Percentiles rank a stretch among this genome's conserved stretches.
phyloP scores from a whole-genome alignment of 2,113 vertebrate genomes.

The Larimichthys polyactis region DNA sequence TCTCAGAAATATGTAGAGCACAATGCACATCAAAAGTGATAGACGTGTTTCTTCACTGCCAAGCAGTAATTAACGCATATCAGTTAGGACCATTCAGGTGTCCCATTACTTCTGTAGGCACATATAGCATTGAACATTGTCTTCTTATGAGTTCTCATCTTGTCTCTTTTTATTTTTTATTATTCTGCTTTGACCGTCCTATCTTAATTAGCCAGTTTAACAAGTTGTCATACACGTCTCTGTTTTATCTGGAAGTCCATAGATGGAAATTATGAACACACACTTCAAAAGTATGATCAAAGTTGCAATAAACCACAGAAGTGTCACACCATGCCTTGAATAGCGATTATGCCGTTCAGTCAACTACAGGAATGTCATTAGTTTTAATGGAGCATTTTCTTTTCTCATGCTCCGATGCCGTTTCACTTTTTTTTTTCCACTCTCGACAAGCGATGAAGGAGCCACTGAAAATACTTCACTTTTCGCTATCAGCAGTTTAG shows the following conservation, averaged over 20 bases:
- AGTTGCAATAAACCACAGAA: not conserved
- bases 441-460: slow-evolving; percentile 39
- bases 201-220: not conserved
- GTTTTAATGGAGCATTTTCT: slow-evolving; percentile 35
- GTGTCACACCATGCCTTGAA: not conserved
- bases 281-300: not conserved
- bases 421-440: slow-evolving; percentile 13
- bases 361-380: slow-evolving; percentile 13
- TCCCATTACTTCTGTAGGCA: not conserved
- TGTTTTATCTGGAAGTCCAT: too few relatives aligned
- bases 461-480: slow-evolving; percentile 17
- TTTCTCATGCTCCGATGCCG: slow-evolving; percentile 29
- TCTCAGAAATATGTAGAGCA: not conserved
- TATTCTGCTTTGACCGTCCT: not conserved
- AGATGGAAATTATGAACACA: not conserved
- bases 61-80: not conserved
- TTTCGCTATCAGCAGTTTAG: slow-evolving; percentile 56
- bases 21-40: not conserved
- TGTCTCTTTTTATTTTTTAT: not conserved
- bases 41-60: not conserved
- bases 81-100: not conserved
- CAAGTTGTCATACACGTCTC: too few relatives aligned
- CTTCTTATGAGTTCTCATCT: not conserved
- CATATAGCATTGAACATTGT: not conserved
- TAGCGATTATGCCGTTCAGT: slow-evolving; percentile 17